A percentile compares a stretch with the other conserved stretches of the same genome.
Evolutionary conservation across 2,888 invertebrate species (phyloP).

Genomic region (Drosophila prostipennis): DNA sequence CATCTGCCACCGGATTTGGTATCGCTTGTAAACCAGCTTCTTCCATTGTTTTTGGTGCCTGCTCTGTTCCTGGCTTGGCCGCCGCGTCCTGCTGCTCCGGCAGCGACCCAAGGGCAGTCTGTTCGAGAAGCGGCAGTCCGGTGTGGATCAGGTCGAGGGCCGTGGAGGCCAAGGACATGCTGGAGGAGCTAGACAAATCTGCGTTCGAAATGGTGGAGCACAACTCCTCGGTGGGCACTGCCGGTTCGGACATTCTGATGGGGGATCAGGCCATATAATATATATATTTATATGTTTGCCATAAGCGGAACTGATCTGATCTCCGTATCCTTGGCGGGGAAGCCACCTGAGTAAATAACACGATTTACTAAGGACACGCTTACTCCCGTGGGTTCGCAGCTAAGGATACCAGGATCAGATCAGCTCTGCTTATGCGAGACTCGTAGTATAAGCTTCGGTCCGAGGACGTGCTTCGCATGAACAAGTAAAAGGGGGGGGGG

Average conservation of each 20-base stretch:
- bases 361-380: too few species aligned
- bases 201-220: not conserved
- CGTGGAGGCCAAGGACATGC: not conserved
- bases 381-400: too few species aligned
- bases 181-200: not conserved
- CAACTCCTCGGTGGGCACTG: not conserved
- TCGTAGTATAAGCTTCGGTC: not conserved
- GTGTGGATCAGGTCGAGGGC: not conserved
- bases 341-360: too few species aligned
- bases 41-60: too few species aligned
- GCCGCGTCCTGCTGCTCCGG: not conserved
- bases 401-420: not conserved
- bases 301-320: too few species aligned
- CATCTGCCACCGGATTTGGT: fast-evolving
- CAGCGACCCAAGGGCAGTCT: not conserved
- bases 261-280: not conserved
- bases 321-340: too few species aligned
- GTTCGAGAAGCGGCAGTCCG: not conserved
- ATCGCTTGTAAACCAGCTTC: too few species aligned
- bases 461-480: constrained; percentile 58
- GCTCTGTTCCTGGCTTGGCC: not conserved
- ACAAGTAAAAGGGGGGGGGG: not conserved
- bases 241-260: not conserved
- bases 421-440: not conserved
- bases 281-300: too few species aligned